Conservation (phyloP, 2,888 invertebrate genomes). For the Eilema sororculum region DNA sequence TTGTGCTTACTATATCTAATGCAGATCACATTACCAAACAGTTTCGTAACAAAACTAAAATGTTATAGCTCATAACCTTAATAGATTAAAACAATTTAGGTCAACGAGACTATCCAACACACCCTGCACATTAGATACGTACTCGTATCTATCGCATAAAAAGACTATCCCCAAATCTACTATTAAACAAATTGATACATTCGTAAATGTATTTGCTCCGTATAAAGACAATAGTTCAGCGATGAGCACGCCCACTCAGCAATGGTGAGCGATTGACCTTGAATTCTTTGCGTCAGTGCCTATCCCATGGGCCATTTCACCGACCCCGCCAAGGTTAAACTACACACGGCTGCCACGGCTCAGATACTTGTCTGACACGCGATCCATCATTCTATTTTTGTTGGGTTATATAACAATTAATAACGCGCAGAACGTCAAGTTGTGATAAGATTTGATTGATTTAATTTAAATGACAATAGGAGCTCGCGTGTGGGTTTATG, state of each 20-base stretch:
- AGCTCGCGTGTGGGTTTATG: background rate
- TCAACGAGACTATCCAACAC: conserved; percentile 10
- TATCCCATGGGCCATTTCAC: conserved; percentile 68
- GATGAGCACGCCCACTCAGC: conserved; percentile 56
- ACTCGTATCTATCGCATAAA: conserved; percentile 13
- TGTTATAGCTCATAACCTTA: background rate
- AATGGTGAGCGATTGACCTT: conserved; percentile 66
- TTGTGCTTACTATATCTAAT: background rate
- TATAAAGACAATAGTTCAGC: conserved; percentile 52
- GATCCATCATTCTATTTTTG: conserved; percentile 48
- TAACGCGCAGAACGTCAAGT: conserved; percentile 35
- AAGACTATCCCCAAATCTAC: conserved; percentile 30
- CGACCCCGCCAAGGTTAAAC: conserved; percentile 58
- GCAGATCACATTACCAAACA: background rate
- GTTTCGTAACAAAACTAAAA: background rate
- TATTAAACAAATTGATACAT: conserved; percentile 56
- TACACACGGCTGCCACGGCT: conserved; percentile 50
- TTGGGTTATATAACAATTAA: conserved; percentile 38
- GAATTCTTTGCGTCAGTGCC: conserved; percentile 66
- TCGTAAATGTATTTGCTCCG: conserved; percentile 49
- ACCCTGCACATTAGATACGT: conserved; percentile 13
- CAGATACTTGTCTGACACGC: conserved; percentile 43
- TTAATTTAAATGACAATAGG: conserved; percentile 31
- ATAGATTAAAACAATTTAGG: conserved; percentile 2
- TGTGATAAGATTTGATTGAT: conserved; percentile 32